Conservation (phyloP, 2,113 vertebrate species). For the Nesogale talazaci region DNA sequence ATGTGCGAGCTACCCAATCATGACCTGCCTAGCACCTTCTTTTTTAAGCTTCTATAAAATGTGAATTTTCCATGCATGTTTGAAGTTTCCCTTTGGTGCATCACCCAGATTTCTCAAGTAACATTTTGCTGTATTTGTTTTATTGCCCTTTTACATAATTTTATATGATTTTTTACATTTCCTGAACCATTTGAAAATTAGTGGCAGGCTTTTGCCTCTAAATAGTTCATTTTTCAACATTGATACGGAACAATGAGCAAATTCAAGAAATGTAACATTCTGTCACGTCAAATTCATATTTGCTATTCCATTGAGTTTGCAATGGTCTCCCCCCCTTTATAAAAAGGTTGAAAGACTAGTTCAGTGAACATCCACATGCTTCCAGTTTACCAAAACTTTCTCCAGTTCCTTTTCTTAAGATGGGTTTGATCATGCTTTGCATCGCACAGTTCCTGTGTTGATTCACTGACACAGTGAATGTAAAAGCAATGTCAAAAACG, state of each 20-base stretch:
- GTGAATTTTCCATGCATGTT: too few relatives aligned
- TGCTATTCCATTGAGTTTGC: constrained; percentile 16
- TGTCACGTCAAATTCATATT: constrained; percentile 6
- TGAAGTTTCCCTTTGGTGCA: too few relatives aligned
- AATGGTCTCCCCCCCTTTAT: neutral
- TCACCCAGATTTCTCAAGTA: neutral
- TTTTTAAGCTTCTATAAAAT: constrained; percentile 3
- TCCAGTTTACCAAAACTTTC: neutral
- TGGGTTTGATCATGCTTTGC: neutral
- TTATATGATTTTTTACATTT: neutral
- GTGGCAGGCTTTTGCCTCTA: constrained; percentile 8
- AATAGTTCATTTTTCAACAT: constrained; percentile 33
- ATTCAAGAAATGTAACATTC: constrained; percentile 45
- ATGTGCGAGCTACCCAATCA: neutral
- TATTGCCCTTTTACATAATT: neutral
- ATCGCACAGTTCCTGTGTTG: neutral
- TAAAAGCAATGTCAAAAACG: constrained; percentile 45
- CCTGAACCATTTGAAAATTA: constrained; percentile 22
- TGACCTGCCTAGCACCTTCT: neutral
- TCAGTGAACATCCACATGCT: constrained; percentile 1
- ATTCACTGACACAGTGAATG: constrained; percentile 3
- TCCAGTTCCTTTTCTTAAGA: neutral
- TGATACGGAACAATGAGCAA: constrained; percentile 30
- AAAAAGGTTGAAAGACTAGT: neutral
- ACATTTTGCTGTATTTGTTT: constrained; percentile 5